phyloP scores from a whole-genome alignment of 2,113 vertebrate species.

The Caranx melampygus region DNA sequence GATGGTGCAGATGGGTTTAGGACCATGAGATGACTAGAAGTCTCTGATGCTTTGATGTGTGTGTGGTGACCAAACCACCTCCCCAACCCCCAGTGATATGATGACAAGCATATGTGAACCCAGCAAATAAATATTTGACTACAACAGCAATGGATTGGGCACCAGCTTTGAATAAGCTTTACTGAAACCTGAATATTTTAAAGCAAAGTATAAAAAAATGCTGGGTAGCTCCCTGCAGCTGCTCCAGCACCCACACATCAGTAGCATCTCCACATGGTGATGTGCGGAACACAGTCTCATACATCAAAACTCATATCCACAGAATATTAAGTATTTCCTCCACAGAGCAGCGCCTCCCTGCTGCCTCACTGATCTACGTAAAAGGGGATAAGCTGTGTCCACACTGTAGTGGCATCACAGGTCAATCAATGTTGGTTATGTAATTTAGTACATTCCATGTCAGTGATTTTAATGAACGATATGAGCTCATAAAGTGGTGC shows the following conservation, averaged over 20 bases:
- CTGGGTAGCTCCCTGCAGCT: background rate
- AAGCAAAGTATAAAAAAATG: conserved; percentile 9
- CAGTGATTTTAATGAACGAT: conserved; percentile 59
- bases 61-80: no score
- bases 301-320: conserved; percentile 10
- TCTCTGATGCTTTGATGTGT: conserved; percentile 4
- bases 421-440: conserved; percentile 51
- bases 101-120: background rate
- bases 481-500: conserved; percentile 47
- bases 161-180: conserved; percentile 12
- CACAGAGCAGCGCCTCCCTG: background rate
- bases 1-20: conserved; percentile 7
- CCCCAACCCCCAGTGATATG: background rate
- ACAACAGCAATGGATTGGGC: background rate
- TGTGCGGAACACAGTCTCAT: conserved; percentile 1
- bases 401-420: conserved; percentile 32
- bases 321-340: conserved; percentile 27
- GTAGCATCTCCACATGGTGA: background rate
- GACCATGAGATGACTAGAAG: background rate
- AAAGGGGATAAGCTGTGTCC: conserved; percentile 36
- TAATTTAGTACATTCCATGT: conserved; percentile 50
- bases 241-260: conserved; percentile 6
- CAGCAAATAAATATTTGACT: conserved; percentile 4
- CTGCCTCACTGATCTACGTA: conserved; percentile 30
- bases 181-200: conserved; percentile 17